Evolutionary conservation across 2,888 invertebrate genomes (phyloP).

Genomic region (Sarcophaga variegata): DNA sequence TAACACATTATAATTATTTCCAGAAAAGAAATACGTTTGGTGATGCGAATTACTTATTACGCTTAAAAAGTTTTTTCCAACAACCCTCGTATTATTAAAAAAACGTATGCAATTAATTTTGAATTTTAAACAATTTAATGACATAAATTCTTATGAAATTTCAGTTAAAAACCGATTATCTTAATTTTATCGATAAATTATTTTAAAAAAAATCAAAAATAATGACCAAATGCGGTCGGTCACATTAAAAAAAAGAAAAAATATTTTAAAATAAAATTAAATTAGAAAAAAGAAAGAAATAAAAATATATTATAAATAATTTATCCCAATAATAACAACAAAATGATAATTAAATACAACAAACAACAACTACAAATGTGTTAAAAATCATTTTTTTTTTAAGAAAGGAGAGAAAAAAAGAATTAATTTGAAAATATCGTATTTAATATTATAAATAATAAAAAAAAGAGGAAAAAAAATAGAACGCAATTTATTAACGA

Average conservation of each 20-base stretch:
- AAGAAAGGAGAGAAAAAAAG: no score
- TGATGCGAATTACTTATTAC: no score
- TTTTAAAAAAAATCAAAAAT: constrained; percentile 6
- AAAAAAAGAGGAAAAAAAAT: neutral
- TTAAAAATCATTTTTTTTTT: neutral
- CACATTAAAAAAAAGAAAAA: constrained; percentile 11
- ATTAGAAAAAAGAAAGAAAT: constrained; percentile 4
- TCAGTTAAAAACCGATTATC: constrained; percentile 3
- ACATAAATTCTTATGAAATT: neutral
- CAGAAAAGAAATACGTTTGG: no score
- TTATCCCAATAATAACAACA: constrained; percentile 5
- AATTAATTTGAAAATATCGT: no score
- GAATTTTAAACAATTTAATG: neutral
- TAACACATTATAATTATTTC: no score
- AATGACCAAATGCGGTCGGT: constrained; percentile 11
- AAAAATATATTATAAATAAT: constrained; percentile 12
- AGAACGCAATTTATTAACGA: neutral
- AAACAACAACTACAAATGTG: neutral
- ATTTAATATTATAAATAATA: no score
- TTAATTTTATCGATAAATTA: constrained; percentile 25
- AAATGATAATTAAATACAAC: constrained; percentile 7
- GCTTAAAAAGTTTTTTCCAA: no score
- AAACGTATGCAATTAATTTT: no score
- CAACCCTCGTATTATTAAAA: no score
- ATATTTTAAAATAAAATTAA: constrained; percentile 1